These are phyloP conservation scores for Pristis pectinata DNA, from an alignment of 2,797 vertebrate species.

Conservation along the genomic window DNA sequence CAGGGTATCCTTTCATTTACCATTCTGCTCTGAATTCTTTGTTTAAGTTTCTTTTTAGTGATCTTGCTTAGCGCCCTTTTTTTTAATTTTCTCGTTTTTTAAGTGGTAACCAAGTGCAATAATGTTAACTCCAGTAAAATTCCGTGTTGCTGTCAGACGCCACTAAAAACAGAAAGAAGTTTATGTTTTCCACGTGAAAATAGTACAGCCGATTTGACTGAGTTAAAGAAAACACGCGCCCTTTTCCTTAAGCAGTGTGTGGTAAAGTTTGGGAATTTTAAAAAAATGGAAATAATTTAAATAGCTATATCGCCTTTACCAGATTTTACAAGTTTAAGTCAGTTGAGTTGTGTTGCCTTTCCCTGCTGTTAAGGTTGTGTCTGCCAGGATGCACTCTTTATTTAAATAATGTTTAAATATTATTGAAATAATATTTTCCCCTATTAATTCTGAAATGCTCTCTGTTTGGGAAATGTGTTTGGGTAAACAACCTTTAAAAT, in stretches of 20 bases:
- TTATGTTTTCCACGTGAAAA: not conserved
- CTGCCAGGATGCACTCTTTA: not conserved
- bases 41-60: not conserved
- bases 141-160: not conserved
- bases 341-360: not conserved
- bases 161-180: not conserved
- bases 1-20: not conserved
- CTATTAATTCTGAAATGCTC: not conserved
- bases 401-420: not conserved
- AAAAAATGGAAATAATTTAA: not conserved
- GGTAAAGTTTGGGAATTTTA: not conserved
- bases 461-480: not conserved
- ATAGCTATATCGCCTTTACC: not conserved
- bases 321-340: not conserved
- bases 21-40: not conserved
- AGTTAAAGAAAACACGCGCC: not conserved
- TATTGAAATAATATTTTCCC: not conserved
- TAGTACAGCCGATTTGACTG: not conserved
- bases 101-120: not conserved
- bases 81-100: slow-evolving; percentile 18
- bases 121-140: not conserved
- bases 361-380: not conserved
- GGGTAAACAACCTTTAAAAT: not conserved
- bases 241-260: not conserved
- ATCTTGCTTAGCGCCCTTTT: not conserved